Conservation (phyloP, 35 echinoderm and acorn worm species). For the Acanthaster planci region DNA sequence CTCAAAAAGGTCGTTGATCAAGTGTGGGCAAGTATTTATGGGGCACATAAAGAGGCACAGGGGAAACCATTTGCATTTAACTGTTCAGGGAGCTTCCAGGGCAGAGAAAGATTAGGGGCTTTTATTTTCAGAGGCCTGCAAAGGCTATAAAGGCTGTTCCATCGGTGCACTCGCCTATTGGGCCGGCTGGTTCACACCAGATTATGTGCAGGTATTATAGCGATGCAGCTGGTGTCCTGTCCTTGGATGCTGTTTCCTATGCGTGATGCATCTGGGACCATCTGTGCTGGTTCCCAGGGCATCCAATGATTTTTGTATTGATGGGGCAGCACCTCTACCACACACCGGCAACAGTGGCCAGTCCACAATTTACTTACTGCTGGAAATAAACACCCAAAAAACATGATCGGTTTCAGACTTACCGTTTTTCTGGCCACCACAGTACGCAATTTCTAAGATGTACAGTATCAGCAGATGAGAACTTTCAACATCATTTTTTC, state of each 20-base stretch:
- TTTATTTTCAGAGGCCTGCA: too few species aligned
- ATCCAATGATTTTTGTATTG: conserved; percentile 16
- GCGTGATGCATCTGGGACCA: conserved; percentile 18
- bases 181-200: background rate
- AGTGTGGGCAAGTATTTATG: too few species aligned
- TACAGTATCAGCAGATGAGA: too few species aligned
- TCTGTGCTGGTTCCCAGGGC: conserved; percentile 20
- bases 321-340: conserved; percentile 2
- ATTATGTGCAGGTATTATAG: background rate
- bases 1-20: too few species aligned
- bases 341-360: background rate
- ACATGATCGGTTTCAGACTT: too few species aligned
- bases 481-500: background rate
- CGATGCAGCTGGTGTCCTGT: conserved; percentile 12
- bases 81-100: conserved; percentile 3
- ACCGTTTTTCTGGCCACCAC: too few species aligned
- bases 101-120: background rate
- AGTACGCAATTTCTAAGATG: too few species aligned
- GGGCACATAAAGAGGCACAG: too few species aligned
- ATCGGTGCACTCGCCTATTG: background rate
- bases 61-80: conserved; percentile 5
- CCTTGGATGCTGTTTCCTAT: conserved; percentile 20
- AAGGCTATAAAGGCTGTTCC: background rate
- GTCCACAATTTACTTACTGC: background rate
- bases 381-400: too few species aligned